Percentiles rank a stretch among this genome's conserved stretches.
Conservation (phyloP, 2,113 vertebrate species). For the Galemys pyrenaicus region DNA sequence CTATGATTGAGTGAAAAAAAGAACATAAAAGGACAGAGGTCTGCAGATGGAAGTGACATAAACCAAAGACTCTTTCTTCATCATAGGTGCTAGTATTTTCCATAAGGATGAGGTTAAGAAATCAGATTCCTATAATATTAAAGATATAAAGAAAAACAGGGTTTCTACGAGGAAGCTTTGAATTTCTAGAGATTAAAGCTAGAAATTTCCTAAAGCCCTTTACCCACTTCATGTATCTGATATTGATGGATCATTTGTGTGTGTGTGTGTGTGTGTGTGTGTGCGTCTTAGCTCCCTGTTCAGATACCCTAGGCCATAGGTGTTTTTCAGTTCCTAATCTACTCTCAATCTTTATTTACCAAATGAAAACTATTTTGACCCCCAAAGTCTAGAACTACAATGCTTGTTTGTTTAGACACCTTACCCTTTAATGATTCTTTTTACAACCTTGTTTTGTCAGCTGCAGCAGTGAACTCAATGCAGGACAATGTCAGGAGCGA, state of each 20-base stretch:
- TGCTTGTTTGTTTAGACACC: background rate
- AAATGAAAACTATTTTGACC: background rate
- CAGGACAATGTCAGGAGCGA: background rate
- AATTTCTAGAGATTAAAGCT: slow-evolving; percentile 17
- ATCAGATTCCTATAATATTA: background rate
- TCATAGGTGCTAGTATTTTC: background rate
- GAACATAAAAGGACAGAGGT: background rate
- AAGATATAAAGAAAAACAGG: background rate
- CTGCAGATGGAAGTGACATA: background rate
- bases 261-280: background rate
- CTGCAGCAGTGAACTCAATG: background rate
- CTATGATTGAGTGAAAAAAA: slow-evolving; percentile 76
- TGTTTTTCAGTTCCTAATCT: background rate
- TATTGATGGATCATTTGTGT: no score
- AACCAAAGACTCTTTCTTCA: background rate
- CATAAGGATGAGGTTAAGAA: background rate
- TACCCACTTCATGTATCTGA: background rate
- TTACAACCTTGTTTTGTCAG: background rate
- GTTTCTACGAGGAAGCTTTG: background rate
- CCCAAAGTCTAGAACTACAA: background rate
- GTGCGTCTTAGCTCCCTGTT: background rate
- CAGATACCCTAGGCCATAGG: background rate
- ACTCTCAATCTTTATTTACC: slow-evolving; percentile 7
- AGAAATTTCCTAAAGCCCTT: background rate
- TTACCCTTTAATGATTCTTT: background rate